phyloP scores from a whole-genome alignment of 2,888 invertebrate genomes.

The Diplolepis rosae region DNA sequence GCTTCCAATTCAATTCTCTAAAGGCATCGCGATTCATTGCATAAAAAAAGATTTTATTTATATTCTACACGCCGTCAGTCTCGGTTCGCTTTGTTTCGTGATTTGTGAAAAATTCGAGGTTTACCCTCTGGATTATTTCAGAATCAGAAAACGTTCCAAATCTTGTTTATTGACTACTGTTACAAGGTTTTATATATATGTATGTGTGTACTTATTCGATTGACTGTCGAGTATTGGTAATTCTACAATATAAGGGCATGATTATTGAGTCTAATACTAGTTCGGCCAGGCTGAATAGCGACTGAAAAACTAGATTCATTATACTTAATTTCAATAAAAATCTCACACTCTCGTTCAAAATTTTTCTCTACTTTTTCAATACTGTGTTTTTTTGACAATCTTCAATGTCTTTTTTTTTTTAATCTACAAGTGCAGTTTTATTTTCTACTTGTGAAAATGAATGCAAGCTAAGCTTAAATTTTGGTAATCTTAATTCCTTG shows the following conservation, averaged over 20 bases:
- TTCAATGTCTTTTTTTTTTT: not conserved
- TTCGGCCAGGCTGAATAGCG: conserved; percentile 15
- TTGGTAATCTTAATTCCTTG: no score
- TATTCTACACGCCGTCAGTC: conserved; percentile 41
- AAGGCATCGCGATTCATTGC: conserved; percentile 32
- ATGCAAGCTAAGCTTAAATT: not conserved
- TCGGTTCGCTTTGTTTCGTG: conserved; percentile 31
- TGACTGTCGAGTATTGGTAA: conserved; percentile 65
- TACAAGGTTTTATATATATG: conserved; percentile 47
- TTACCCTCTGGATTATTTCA: conserved; percentile 35
- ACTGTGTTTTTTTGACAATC: not conserved
- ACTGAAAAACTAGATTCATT: conserved; percentile 22
- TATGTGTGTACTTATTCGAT: conserved; percentile 63
- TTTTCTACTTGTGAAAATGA: not conserved
- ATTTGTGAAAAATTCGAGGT: conserved; percentile 31
- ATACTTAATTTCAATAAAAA: conserved; percentile 9
- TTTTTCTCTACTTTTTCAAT: conserved; percentile 18
- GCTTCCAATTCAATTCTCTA: conserved; percentile 26
- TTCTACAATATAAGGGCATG: conserved; percentile 29
- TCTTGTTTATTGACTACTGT: conserved; percentile 63
- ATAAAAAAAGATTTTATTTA: conserved; percentile 35
- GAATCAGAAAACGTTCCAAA: conserved; percentile 45
- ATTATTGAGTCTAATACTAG: conserved; percentile 26
- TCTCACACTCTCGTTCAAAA: not conserved
- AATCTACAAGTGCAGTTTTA: not conserved